Evolutionary conservation across 64 coral and sea anemone species (phyloP), one percentile per base, ranked within the genome.

Genomic region (Porites lutea): DNA sequence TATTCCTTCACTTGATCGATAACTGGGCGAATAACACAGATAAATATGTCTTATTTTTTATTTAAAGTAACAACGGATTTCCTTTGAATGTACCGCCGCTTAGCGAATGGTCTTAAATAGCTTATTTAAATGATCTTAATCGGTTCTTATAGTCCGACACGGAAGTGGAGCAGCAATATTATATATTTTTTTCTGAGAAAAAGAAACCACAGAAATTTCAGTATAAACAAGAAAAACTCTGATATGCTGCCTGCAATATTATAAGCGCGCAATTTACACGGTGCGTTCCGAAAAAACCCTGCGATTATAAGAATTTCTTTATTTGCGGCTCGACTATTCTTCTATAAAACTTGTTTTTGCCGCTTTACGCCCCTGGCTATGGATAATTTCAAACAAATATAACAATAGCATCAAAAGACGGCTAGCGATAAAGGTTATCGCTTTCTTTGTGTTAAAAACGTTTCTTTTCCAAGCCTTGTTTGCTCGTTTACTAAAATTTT

Each of bases 71-170:
- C 81, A 10, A 21, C 8, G 16, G 46, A 48, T 52, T 84, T 19
- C 78, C 64, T 83, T 84, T 84, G 81, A 84, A 51, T 48, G 7
- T 12, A 84, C 81, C 81, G 81, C 81, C 81, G 37, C 63, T 46
- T 19, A 51, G 52, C 13, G 46, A 67, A 69, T 19, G 52, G 63
- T n/a, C 64, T 76, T 84, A 84, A 83, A 84, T 69, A 69, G 16
- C 8, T 84, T 52, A 69, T 69, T 84, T 84, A 18, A 61, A 65
- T n/a, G 9, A 23, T 66, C 7, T 52, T 46, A 84, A 68, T 48
- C 81, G 8, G n/a, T 68, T 60, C 63, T 7, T 37, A 48, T 18
- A 62, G 13, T 64, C 46, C 59, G 62, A 84, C 47, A 52, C 60
- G 63, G 81, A 84, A 84, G 62, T 68, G 8, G 19, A 69, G 27